A percentile compares a stretch with the other conserved stretches of the same genome.
phyloP scores from a whole-genome alignment of 2,113 vertebrate genomes.

The Pangasianodon gigas region DNA sequence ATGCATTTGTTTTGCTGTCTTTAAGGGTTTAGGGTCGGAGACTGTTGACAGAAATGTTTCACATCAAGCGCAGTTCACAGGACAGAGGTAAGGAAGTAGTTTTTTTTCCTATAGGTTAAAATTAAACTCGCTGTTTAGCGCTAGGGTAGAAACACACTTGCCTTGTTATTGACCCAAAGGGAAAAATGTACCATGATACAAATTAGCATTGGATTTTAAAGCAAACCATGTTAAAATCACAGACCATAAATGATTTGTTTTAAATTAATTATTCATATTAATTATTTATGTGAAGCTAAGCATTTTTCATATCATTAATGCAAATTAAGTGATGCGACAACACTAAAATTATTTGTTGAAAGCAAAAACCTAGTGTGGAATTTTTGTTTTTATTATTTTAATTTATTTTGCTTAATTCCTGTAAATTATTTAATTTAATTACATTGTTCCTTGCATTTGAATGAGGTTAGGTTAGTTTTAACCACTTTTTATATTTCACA shows the following conservation, averaged over 20 bases:
- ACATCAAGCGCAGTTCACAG: conserved; percentile 80
- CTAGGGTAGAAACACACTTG: not conserved
- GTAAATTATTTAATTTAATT: not conserved
- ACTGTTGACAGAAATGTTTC: conserved; percentile 61
- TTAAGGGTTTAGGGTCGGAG: conserved; percentile 82
- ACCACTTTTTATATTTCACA: not conserved
- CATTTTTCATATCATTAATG: not conserved
- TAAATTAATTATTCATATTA: not conserved
- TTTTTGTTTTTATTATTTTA: not conserved
- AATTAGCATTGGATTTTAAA: not conserved
- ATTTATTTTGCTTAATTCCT: not conserved
- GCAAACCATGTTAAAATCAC: not conserved
- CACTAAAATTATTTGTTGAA: not conserved
- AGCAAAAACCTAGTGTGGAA: not conserved
- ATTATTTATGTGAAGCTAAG: not conserved
- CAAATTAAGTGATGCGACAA: not conserved
- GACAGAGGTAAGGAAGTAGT: conserved; percentile 77
- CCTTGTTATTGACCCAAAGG: not conserved
- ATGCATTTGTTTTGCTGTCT: conserved; percentile 24
- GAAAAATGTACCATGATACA: not conserved
- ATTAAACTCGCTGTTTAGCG: not conserved
- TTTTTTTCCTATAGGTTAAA: not conserved
- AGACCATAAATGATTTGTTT: not conserved
- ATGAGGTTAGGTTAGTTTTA: not conserved
- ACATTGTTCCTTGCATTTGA: not conserved